phyloP scores from a whole-genome alignment of 2,797 vertebrate species.

The Paedocypris micromegethes region DNA sequence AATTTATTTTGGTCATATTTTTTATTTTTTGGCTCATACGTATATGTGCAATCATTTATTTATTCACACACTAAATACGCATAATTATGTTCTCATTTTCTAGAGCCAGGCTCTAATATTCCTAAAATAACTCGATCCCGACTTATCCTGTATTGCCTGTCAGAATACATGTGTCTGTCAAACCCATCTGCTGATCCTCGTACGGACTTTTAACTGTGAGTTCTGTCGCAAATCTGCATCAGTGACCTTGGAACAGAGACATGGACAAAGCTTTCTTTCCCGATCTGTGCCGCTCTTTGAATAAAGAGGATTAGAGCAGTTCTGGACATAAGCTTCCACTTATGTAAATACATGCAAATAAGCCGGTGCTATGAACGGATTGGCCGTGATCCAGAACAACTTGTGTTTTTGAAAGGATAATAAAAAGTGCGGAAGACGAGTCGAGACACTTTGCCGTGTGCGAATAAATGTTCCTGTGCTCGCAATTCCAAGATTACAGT shows the following conservation, averaged over 20 bases:
- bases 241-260: constrained; percentile 20
- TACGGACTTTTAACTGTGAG: constrained; percentile 13
- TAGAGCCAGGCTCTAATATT: not conserved
- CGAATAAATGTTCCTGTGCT: constrained; percentile 28
- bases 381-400: constrained; percentile 36
- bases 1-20: too few relatives aligned
- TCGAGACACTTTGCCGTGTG: constrained; percentile 11
- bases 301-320: constrained; percentile 41
- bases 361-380: constrained; percentile 29
- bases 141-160: not conserved
- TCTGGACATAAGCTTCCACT: constrained; percentile 42
- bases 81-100: not conserved
- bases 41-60: not conserved
- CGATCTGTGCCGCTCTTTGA: constrained; percentile 18
- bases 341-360: constrained; percentile 50
- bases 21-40: not conserved
- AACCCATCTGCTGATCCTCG: constrained; percentile 28
- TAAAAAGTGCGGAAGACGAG: constrained; percentile 34
- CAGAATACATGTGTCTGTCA: constrained; percentile 26
- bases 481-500: constrained; percentile 33
- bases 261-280: constrained; percentile 25
- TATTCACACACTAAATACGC: not conserved
- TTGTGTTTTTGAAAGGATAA: constrained; percentile 37
- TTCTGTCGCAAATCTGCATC: constrained; percentile 29
- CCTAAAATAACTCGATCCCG: not conserved